phyloP scores from a whole-genome alignment of 2,113 vertebrate species.

The Notarius quadriscutis region DNA sequence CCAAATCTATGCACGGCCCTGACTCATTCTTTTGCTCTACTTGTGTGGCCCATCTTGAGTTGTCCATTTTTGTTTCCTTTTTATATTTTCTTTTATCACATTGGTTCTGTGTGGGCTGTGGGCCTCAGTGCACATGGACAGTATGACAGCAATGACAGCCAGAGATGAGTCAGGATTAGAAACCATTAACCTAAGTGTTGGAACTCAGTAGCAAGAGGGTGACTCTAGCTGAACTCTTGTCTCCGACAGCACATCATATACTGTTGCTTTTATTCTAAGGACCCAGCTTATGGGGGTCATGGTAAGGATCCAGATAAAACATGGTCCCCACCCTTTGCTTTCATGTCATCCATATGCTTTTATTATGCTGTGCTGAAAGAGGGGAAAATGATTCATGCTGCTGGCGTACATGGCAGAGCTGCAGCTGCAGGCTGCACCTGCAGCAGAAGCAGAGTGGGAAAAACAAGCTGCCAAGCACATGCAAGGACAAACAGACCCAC shows the following conservation, averaged over 20 bases:
- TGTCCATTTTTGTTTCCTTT: constrained; percentile 14
- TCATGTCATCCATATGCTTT: constrained; percentile 65
- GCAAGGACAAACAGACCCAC: constrained; percentile 41
- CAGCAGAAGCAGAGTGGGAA: constrained; percentile 55
- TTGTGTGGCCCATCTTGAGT: constrained; percentile 43
- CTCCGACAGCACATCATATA: constrained; percentile 7
- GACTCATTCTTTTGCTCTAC: constrained; percentile 35
- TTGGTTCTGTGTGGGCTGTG: constrained; percentile 30
- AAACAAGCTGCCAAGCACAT: constrained; percentile 68
- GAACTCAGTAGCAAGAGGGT: constrained; percentile 27
- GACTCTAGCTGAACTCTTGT: constrained; percentile 31
- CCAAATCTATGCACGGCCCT: not conserved
- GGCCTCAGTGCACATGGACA: constrained; percentile 41
- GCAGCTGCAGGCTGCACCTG: constrained; percentile 76
- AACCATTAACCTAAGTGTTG: constrained; percentile 30
- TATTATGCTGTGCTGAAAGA: constrained; percentile 57
- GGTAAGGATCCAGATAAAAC: constrained; percentile 56
- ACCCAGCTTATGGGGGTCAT: constrained; percentile 49
- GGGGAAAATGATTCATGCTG: constrained; percentile 69
- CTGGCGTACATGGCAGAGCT: constrained; percentile 67
- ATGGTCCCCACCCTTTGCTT: constrained; percentile 33
- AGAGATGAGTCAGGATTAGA: constrained; percentile 46
- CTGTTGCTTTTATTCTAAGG: constrained; percentile 36
- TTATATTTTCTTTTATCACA: constrained; percentile 14
- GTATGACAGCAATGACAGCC: constrained; percentile 38